Evolutionary conservation across 2,888 invertebrate species (phyloP).

Genomic region (Melanostoma mellinum): DNA sequence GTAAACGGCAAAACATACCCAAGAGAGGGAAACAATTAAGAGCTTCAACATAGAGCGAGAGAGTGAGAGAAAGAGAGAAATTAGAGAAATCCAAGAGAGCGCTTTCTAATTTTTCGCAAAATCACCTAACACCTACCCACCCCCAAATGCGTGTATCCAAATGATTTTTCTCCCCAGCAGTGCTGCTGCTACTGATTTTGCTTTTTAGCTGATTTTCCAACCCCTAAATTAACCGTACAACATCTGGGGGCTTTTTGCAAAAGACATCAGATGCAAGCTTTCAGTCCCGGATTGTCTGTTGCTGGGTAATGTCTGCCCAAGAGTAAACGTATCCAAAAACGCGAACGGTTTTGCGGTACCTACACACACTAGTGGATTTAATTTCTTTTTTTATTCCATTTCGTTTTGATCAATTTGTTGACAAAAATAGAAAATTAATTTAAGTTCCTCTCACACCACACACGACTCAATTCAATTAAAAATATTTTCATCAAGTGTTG

Average conservation of each 20-base stretch:
- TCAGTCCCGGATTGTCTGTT: constrained; percentile 82
- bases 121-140: constrained; percentile 1
- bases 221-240: constrained; percentile 55
- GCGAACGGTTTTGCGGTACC: constrained; percentile 68
- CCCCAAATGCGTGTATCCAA: constrained; percentile 10
- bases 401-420: constrained; percentile 44
- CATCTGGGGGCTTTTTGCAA: constrained; percentile 73
- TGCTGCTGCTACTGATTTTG: constrained; percentile 18
- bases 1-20: constrained; percentile 2
- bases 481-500: constrained; percentile 21
- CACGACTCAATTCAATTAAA: not conserved
- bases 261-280: constrained; percentile 78
- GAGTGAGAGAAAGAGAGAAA: constrained; percentile 3
- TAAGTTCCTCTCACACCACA: constrained; percentile 15
- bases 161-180: constrained; percentile 18
- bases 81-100: not conserved
- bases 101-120: constrained; percentile 13
- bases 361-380: constrained; percentile 57
- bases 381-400: constrained; percentile 21
- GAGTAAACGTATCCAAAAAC: constrained; percentile 56
- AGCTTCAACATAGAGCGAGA: not conserved
- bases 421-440: constrained; percentile 66
- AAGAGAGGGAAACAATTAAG: not conserved
- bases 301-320: constrained; percentile 79
- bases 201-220: constrained; percentile 61